Conservation (phyloP, 2,797 vertebrate species). For the Sebastes jordani region DNA sequence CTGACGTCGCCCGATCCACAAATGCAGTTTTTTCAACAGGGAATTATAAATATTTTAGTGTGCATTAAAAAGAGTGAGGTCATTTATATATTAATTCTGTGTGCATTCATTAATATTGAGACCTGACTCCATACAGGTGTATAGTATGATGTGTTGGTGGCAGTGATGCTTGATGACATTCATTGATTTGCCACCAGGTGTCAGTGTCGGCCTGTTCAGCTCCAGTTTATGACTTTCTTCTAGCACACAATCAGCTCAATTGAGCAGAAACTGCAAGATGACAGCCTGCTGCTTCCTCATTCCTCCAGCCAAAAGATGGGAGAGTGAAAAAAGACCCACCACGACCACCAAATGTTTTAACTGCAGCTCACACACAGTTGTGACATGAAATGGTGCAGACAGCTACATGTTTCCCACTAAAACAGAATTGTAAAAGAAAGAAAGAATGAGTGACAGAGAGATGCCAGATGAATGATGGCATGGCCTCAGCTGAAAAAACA, state of each 20-base stretch:
- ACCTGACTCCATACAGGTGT: neutral
- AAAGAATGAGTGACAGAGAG: neutral
- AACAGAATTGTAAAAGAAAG: neutral
- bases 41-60: neutral
- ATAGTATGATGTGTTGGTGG: neutral
- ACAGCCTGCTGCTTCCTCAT: neutral
- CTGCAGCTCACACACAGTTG: neutral
- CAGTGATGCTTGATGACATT: neutral
- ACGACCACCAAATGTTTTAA: neutral
- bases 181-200: conserved; percentile 48
- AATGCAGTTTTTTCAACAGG: too few relatives aligned
- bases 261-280: neutral
- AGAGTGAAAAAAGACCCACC: neutral
- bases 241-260: neutral
- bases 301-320: neutral
- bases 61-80: neutral
- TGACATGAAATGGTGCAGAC: neutral
- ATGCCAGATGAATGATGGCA: neutral
- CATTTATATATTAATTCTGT: too few relatives aligned
- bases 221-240: neutral
- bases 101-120: too few relatives aligned
- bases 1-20: too few relatives aligned
- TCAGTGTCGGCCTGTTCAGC: neutral
- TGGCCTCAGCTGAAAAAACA: conserved; percentile 2
- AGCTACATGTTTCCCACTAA: neutral